Percentiles rank a stretch among this genome's conserved stretches.
These are phyloP conservation scores for Fabriciana adippe DNA, from an alignment of 2,888 invertebrate species.

Conservation along the genomic window DNA sequence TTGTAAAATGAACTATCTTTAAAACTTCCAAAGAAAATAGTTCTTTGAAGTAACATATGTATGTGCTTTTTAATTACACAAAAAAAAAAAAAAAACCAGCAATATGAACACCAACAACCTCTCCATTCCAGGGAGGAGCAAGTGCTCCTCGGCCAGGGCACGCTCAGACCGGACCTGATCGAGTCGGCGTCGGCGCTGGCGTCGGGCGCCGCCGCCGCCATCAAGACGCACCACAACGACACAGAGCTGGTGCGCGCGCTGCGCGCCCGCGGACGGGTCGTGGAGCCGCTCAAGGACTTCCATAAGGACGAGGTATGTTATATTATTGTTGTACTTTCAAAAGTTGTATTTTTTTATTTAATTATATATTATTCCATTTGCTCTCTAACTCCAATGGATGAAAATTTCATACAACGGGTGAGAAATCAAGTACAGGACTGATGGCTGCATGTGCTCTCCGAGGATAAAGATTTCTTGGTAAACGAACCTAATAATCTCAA, in stretches of 20 bases:
- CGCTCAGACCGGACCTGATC: conserved; percentile 97
- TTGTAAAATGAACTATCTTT: too few relatives aligned
- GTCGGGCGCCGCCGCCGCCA: conserved; percentile 94
- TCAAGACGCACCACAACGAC: conserved; percentile 99
- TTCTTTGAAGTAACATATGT: too few relatives aligned
- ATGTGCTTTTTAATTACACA: too few relatives aligned
- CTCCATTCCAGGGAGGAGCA: conserved; percentile 87
- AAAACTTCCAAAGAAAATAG: too few relatives aligned
- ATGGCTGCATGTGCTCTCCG: too few relatives aligned
- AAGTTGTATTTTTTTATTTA: not conserved
- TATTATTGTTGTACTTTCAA: not conserved
- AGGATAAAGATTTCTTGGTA: too few relatives aligned
- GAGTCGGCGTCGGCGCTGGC: conserved; percentile 96
- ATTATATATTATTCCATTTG: too few relatives aligned
- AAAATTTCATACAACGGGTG: too few relatives aligned
- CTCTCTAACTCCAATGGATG: too few relatives aligned
- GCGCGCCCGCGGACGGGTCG: conserved; percentile 90
- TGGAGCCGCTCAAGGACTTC: conserved; percentile 99
- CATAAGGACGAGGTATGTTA: conserved; percentile 96
- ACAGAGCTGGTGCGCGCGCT: conserved; percentile 94
- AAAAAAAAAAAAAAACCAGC: too few relatives aligned
- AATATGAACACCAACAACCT: not conserved
- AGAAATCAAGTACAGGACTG: too few relatives aligned
- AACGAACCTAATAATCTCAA: too few relatives aligned
- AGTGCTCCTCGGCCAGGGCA: conserved; percentile 96